Base-by-base conservation (phyloP, 2,797 vertebrate genomes). In the Florisuga fusca region DNA sequence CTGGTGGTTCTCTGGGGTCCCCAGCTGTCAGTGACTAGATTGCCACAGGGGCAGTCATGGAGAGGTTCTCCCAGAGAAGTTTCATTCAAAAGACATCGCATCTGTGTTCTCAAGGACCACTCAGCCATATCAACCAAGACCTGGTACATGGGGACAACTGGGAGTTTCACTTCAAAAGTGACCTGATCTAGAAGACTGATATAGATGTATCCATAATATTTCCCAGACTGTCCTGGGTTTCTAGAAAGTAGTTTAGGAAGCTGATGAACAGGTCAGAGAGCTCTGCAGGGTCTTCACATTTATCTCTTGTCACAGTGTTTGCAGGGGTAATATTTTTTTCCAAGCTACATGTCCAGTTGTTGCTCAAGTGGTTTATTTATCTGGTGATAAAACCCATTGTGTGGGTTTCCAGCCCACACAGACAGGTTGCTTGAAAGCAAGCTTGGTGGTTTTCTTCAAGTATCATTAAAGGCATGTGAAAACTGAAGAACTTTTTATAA, bases 311-410 rank as follows among this genome's bases (percentile, higher is more conserved):
- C 50, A 50, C 11, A 50, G 15, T 71, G 12, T 31, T 71, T 22
- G 57, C 31, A 87, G 92, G 84, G n/a, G 38, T 17, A 64, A 19
- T 62, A 48, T 61, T 91, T 93, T 93, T 63, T 93, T 66, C 75
- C 12, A 29, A 67, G 13, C 3, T 71, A 38, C 87, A 77, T 29
- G 54, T 87, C 78, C 53, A 61, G 53, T 76, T 79, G 57, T 10
- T 21, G 45, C 54, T 92, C 71, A 72, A 92, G 48, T 27, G 71
- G 31, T 84, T 86, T 51, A 45, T 87, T 83, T 89, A 92, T 61
- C 38, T 59, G n/a, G 7, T 83, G 21, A 74, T 89, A 91, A 94
- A 95, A 74, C 21, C 31, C 26, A 53, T 20, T 46, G 6, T 77
- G 23, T 74, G 36, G 50, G 36, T 57, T 15, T 53, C 64, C 36